These are phyloP conservation scores for Oreochromis tanganicae DNA, from an alignment of 2,113 vertebrate genomes.

Conservation along the genomic window DNA sequence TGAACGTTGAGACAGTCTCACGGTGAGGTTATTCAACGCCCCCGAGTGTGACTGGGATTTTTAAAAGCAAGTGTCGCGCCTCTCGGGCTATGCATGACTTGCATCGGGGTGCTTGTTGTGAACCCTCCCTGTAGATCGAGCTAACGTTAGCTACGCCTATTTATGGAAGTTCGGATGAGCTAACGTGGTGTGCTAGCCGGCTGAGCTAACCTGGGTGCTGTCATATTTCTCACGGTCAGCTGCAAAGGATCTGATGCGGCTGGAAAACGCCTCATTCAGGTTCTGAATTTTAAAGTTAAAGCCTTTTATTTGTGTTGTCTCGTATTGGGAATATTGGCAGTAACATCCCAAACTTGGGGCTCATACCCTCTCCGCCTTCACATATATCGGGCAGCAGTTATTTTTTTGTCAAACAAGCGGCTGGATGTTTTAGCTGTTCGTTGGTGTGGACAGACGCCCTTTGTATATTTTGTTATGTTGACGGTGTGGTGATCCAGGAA, in stretches of 20 bases:
- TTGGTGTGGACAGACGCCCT: neutral
- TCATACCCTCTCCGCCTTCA: neutral
- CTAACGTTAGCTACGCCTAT: slow-evolving; percentile 49
- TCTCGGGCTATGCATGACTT: neutral
- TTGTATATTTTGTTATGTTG: neutral
- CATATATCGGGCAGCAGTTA: neutral
- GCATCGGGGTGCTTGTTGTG: slow-evolving; percentile 27
- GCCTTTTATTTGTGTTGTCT: neutral
- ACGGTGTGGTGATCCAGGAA: neutral
- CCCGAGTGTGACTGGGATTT: neutral
- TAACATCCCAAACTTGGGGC: neutral
- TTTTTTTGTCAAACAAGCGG: neutral
- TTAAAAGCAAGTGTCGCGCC: neutral
- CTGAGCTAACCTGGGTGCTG: slow-evolving; percentile 27
- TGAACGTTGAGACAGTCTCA: neutral
- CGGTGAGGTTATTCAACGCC: accelerated
- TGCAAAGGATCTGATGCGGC: neutral
- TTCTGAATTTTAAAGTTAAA: neutral
- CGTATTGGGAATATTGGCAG: neutral
- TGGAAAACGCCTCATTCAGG: neutral
- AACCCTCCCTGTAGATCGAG: neutral
- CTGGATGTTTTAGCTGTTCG: neutral
- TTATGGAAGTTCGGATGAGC: slow-evolving; percentile 47
- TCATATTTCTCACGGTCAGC: neutral
- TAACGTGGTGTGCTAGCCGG: slow-evolving; percentile 39